phyloP scores from a whole-genome alignment of 2,888 invertebrate genomes.

The Bombyx huttoni region DNA sequence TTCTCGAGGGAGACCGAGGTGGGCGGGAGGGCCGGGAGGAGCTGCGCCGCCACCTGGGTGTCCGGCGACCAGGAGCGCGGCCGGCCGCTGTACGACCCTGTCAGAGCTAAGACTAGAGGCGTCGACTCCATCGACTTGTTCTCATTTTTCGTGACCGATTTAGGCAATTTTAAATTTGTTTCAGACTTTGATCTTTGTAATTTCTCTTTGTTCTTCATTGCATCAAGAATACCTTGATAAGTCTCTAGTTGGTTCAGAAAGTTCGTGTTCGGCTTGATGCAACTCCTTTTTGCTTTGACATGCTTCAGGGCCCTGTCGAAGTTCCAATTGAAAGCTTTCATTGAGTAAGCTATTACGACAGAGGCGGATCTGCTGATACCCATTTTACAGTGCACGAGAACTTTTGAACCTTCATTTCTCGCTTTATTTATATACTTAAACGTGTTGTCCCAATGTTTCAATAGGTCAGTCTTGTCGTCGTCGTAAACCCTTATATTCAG shows the following conservation, averaged over 20 bases:
- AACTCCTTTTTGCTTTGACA: constrained; percentile 91
- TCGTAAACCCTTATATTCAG: constrained; percentile 97
- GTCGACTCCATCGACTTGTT: constrained; percentile 75
- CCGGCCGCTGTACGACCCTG: constrained; percentile 55
- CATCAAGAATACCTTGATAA: constrained; percentile 95
- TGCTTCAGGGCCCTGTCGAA: constrained; percentile 89
- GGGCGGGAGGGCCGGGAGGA: constrained; percentile 73
- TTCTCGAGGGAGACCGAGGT: constrained; percentile 80
- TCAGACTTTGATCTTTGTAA: constrained; percentile 94
- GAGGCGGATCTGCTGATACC: constrained; percentile 98
- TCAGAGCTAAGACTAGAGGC: constrained; percentile 72
- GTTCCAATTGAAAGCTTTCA: constrained; percentile 97
- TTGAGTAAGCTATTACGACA: constrained; percentile 97
- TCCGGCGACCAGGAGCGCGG: constrained; percentile 85
- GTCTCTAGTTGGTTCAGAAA: constrained; percentile 95
- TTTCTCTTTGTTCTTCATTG: constrained; percentile 95
- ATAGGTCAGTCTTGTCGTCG: constrained; percentile 95
- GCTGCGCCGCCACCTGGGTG: constrained; percentile 72
- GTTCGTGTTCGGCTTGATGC: constrained; percentile 96
- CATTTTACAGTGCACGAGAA: constrained; percentile 99
- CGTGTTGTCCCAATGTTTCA: constrained; percentile 98
- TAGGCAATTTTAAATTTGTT: constrained; percentile 86
- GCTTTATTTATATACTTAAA: constrained; percentile 97
- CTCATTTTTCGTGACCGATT: constrained; percentile 66
- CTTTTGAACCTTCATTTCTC: constrained; percentile 90